These are phyloP conservation scores for Cottoperca gobio DNA, from an alignment of 2,797 vertebrate genomes.

Conservation along the genomic window DNA sequence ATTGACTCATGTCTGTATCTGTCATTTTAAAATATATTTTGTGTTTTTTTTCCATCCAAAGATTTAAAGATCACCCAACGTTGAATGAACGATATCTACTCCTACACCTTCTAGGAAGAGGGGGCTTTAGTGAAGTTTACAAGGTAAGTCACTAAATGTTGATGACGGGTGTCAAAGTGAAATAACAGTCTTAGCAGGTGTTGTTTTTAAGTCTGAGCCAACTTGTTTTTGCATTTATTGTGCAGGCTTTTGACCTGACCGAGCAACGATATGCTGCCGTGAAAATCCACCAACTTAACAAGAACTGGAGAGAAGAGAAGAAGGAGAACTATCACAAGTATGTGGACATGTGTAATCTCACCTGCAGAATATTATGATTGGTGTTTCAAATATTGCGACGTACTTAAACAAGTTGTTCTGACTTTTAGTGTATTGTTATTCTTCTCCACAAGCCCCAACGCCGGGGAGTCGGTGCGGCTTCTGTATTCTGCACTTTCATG, in stretches of 20 bases:
- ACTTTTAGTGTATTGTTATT: conserved; percentile 54
- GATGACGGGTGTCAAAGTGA: background rate
- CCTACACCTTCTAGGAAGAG: conserved; percentile 96
- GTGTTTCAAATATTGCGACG: conserved; percentile 13
- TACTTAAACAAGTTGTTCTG: background rate
- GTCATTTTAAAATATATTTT: background rate
- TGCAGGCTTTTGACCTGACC: conserved; percentile 97
- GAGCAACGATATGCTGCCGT: conserved; percentile 99
- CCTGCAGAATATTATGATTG: background rate
- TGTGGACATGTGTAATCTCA: conserved; percentile 38
- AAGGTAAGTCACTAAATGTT: conserved; percentile 82
- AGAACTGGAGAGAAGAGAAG: conserved; percentile 99
- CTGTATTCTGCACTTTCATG: background rate
- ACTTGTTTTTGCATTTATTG: conserved; percentile 9
- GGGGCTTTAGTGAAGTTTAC: conserved; percentile 99
- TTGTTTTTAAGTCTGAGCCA: background rate
- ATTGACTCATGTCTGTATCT: background rate
- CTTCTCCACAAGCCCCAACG: conserved; percentile 39
- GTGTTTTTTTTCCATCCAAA: conserved; percentile 58
- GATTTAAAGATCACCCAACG: conserved; percentile 99
- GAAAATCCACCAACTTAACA: conserved; percentile 99
- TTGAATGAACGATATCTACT: conserved; percentile 98
- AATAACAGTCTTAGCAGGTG: background rate
- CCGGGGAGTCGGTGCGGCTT: conserved; percentile 31
- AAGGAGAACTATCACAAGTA: conserved; percentile 99